These are phyloP conservation scores for Cerastis rubricosa DNA, from an alignment of 2,888 invertebrate species.

Conservation along the genomic window DNA sequence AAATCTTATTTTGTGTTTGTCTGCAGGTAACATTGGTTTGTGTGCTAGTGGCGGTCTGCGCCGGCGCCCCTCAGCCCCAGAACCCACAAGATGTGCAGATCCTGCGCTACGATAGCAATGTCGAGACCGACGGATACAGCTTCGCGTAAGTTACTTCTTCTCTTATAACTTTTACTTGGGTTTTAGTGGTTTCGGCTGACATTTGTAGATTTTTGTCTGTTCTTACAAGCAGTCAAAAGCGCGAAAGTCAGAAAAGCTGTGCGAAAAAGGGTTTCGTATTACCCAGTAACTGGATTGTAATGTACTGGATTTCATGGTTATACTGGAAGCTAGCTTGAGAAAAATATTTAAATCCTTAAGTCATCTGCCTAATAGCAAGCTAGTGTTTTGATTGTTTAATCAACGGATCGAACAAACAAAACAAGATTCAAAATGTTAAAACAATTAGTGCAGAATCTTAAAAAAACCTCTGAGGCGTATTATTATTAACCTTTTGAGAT, in stretches of 20 bases:
- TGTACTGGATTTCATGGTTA: background rate
- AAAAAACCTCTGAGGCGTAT: background rate
- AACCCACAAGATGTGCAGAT: conserved; percentile 89
- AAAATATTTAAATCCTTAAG: background rate
- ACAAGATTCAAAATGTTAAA: background rate
- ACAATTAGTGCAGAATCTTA: background rate
- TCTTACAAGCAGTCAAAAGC: background rate
- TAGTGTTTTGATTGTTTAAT: background rate
- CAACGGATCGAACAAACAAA: background rate
- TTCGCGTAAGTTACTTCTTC: conserved; percentile 89
- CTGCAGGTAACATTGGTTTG: conserved; percentile 81
- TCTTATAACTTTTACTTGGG: background rate
- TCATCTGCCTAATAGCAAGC: background rate
- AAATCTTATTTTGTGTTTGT: conserved; percentile 11
- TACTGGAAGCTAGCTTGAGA: background rate
- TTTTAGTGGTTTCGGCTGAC: background rate
- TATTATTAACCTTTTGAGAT: background rate
- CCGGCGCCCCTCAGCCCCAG: conserved; percentile 80
- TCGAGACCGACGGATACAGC: conserved; percentile 92
- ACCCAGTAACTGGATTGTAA: background rate
- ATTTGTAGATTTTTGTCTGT: background rate
- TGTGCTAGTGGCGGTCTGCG: conserved; percentile 80
- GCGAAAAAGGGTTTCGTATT: background rate
- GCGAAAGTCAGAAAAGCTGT: background rate
- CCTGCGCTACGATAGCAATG: conserved; percentile 91